These are phyloP conservation scores for Pseudomugil gertrudae DNA, from an alignment of 2,797 vertebrate species.

Conservation along the genomic window DNA sequence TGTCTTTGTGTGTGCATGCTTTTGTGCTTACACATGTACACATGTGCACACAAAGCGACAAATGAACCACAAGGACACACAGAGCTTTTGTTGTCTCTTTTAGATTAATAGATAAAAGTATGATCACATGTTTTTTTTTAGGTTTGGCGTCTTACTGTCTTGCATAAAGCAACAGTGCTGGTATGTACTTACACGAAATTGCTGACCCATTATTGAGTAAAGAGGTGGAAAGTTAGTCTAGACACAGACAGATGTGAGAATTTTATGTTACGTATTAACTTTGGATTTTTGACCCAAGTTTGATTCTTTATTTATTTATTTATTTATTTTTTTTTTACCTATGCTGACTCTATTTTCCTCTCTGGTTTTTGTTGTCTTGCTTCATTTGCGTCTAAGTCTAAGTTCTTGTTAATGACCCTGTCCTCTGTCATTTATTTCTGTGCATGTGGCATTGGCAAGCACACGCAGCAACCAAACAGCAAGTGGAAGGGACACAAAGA, in stretches of 20 bases:
- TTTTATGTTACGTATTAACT: neutral
- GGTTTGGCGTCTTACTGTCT: conserved; percentile 47
- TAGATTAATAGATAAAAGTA: conserved; percentile 41
- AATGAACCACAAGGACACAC: conserved; percentile 44
- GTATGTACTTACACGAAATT: conserved; percentile 14
- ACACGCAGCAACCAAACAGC: conserved; percentile 25
- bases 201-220: conserved; percentile 11
- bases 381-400: conserved; percentile 52
- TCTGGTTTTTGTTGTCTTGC: conserved; percentile 19
- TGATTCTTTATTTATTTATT: neutral
- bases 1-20: conserved; percentile 30
- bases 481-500: conserved; percentile 40
- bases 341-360: conserved; percentile 1
- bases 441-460: conserved; percentile 57
- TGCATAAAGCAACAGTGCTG: conserved; percentile 37
- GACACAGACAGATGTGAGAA: conserved; percentile 21
- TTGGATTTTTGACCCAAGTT: neutral
- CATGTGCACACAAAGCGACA: conserved; percentile 15
- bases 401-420: conserved; percentile 71
- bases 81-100: conserved; percentile 29
- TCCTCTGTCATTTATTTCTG: conserved; percentile 61
- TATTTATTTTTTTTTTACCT: conserved; percentile 19
- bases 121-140: conserved; percentile 43
- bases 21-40: conserved; percentile 7
- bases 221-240: conserved; percentile 16